Evolutionary conservation across 2,888 invertebrate species (phyloP), one percentile per base, ranked within the genome.

Genomic region (Drosophila infuscata): DNA sequence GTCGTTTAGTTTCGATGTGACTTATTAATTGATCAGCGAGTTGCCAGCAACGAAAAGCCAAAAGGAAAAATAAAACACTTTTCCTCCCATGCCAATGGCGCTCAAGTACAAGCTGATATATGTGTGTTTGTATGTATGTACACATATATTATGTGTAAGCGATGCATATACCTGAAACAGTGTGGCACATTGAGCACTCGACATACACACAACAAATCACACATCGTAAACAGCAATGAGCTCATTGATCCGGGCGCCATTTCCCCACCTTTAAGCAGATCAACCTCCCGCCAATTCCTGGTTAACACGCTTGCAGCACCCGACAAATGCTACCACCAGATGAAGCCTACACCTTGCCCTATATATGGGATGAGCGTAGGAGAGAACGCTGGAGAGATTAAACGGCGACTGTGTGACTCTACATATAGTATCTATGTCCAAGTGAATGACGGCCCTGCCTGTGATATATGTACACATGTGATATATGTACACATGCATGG

Each of bases 11-110:
- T 75, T 60, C 76, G 70, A 76, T 52, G 60, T 82, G 83, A 74
- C 76, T 89, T 81, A 87, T 88, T 88, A 88, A 90, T 88, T 81
- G 89, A 78, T 72, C 62, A 74, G 70, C 68, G 68, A 67, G 56
- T 70, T 59, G 79, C 68, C 82, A 72, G 64, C 51, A 72, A 66
- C 64, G 72, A 64, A 56, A 38, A 46, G 30, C 25, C 43, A 74
- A 74, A 48, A 52, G 49, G 41, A 62, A 70, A 67, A 68, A 61
- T 46, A 58, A 17, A 58, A 32, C 51, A 32, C 38, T 46, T 73
- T 54, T 53, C 66, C 33, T 49, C 36, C 61, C 62, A 60, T 68
- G 69, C 43, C 62, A 75, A 67, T 75, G 82, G 81, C 83, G 77
- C 77, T 68, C 81, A 66, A 56, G 36, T 57, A 68, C 69, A 61